These are phyloP conservation scores for Lepidurus arcticus DNA, from an alignment of 1,140 invertebrate species.

Conservation along the genomic window DNA sequence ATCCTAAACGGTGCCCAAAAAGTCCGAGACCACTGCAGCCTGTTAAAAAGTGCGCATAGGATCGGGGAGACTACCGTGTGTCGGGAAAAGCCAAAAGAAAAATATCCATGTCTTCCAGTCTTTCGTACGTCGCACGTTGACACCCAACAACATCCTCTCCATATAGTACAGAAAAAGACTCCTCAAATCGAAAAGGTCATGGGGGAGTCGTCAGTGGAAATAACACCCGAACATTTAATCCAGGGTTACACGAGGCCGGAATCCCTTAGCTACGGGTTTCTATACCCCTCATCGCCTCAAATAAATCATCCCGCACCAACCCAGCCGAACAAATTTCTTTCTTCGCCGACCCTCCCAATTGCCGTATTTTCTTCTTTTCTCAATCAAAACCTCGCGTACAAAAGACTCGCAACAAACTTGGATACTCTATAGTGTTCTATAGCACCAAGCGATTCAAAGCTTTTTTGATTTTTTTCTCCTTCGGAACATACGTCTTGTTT, in stretches of 20 bases:
- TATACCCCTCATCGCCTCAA: neutral
- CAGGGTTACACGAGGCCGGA: neutral
- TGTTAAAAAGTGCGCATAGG: too few species aligned
- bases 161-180: neutral
- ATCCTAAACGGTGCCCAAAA: too few species aligned
- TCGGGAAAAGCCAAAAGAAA: too few species aligned
- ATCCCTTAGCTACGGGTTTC: neutral
- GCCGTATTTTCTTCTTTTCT: neutral
- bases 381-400: neutral
- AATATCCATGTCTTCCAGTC: neutral
- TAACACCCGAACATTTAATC: constrained; percentile 1
- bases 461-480: neutral
- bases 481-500: neutral
- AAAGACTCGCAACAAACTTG: neutral
- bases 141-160: neutral
- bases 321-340: neutral
- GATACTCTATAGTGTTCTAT: neutral
- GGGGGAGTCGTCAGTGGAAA: neutral
- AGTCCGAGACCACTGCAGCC: too few species aligned
- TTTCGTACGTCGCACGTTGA: neutral
- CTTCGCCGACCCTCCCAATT: neutral
- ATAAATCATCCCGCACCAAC: neutral
- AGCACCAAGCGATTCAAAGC: neutral
- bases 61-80: too few species aligned
- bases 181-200: neutral